These are phyloP conservation scores for Mixornis gularis DNA, from an alignment of 2,113 vertebrate genomes.

Conservation along the genomic window DNA sequence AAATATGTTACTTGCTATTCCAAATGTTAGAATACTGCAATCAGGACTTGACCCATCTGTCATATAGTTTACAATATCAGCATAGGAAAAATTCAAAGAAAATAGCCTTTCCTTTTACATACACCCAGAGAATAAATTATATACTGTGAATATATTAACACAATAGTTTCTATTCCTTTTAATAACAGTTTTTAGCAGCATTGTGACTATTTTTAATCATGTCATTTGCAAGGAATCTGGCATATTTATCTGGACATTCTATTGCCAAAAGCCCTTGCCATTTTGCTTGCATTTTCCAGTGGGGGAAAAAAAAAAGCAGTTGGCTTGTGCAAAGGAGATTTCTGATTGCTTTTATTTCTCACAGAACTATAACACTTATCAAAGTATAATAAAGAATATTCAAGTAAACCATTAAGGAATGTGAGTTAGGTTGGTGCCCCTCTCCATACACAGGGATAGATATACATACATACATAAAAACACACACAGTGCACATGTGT, in stretches of 20 bases:
- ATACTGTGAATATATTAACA: constrained; percentile 51
- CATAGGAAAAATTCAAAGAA: constrained; percentile 72
- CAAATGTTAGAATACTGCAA: constrained; percentile 84
- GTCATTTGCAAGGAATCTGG: constrained; percentile 62
- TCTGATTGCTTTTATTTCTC: constrained; percentile 61
- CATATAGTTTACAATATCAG: constrained; percentile 81
- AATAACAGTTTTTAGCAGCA: constrained; percentile 59
- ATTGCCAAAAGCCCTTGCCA: constrained; percentile 71
- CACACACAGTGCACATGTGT: not conserved
- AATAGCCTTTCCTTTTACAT: constrained; percentile 68
- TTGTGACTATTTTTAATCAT: constrained; percentile 62
- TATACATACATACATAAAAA: not conserved
- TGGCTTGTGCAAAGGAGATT: constrained; percentile 57
- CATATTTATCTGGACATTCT: constrained; percentile 61
- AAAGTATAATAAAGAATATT: constrained; percentile 39
- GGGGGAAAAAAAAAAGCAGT: constrained; percentile 4
- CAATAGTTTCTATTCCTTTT: constrained; percentile 49
- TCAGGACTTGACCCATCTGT: constrained; percentile 87
- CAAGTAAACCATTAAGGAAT: constrained; percentile 1
- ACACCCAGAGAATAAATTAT: constrained; percentile 51
- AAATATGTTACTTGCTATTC: constrained; percentile 86
- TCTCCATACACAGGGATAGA: not conserved
- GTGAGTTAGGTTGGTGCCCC: not conserved
- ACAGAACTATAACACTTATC: constrained; percentile 41
- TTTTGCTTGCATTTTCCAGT: constrained; percentile 68